Evolutionary conservation across 2,888 invertebrate genomes (phyloP).

Genomic region (Beris morrisii): DNA sequence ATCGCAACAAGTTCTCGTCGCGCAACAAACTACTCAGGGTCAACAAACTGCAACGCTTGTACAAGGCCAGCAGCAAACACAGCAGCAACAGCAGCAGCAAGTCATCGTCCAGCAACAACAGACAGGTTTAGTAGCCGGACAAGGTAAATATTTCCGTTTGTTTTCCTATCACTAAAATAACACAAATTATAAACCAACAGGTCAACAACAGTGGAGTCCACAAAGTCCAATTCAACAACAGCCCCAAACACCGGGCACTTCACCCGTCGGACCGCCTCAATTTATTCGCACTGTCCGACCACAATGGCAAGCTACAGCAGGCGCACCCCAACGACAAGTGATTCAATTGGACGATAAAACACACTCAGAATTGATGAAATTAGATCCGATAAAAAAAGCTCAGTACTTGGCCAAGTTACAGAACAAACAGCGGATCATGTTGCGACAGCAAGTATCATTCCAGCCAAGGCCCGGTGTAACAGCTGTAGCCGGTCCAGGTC

Average conservation of each 20-base stretch:
- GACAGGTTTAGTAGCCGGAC: constrained; percentile 32
- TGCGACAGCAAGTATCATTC: constrained; percentile 60
- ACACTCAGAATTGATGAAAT: constrained; percentile 78
- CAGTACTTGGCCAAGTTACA: constrained; percentile 79
- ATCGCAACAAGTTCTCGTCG: constrained; percentile 13
- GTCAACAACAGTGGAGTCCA: constrained; percentile 58
- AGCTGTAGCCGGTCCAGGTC: constrained; percentile 55
- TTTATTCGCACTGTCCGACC: constrained; percentile 45
- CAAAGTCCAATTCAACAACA: constrained; percentile 47
- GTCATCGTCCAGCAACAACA: constrained; percentile 53
- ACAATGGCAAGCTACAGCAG: constrained; percentile 45
- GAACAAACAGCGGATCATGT: constrained; percentile 62
- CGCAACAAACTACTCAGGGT: constrained; percentile 20
- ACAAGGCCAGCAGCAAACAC: constrained; percentile 37
- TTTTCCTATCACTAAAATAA: no score
- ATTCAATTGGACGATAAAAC: constrained; percentile 83
- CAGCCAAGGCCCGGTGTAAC: constrained; percentile 54
- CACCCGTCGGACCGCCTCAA: constrained; percentile 36
- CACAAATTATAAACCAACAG: constrained; percentile 65
- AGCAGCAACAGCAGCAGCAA: constrained; percentile 49
- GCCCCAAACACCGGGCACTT: constrained; percentile 49
- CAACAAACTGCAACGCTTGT: background rate
- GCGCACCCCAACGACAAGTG: constrained; percentile 63
- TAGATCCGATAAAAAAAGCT: constrained; percentile 78
- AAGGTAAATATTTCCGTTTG: background rate